Percentiles rank a stretch among this genome's conserved stretches.
Conservation (phyloP, 2,888 invertebrate genomes). For the Drosophila siamana region DNA sequence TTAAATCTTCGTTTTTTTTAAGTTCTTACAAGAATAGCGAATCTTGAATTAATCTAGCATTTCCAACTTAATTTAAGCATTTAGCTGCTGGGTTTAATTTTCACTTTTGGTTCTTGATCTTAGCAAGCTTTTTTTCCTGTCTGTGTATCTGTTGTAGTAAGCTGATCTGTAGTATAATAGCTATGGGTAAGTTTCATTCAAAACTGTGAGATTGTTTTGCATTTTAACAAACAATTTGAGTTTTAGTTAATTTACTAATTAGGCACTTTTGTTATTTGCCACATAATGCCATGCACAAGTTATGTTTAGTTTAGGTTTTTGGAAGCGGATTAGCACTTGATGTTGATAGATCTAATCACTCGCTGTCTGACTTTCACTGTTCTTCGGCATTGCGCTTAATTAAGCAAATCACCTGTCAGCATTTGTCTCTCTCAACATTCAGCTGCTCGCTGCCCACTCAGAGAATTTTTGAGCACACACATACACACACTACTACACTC, state of each 20-base stretch:
- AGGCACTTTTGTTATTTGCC: not conserved
- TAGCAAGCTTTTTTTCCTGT: no score
- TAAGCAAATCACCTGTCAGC: constrained; percentile 57
- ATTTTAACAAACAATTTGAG: not conserved
- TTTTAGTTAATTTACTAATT: not conserved
- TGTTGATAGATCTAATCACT: constrained; percentile 14
- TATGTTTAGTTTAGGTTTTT: not conserved
- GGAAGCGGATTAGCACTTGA: constrained; percentile 15
- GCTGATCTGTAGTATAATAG: no score
- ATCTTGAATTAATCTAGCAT: no score
- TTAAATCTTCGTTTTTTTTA: no score
- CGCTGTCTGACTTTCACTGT: constrained; percentile 31
- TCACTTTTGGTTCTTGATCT: no score
- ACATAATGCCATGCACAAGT: not conserved
- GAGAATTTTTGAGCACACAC: no score
- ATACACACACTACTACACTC: no score
- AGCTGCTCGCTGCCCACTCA: constrained; percentile 27
- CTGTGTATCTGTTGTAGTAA: not conserved
- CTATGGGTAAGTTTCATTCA: no score
- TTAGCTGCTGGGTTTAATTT: no score
- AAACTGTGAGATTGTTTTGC: not conserved
- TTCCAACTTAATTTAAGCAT: no score
- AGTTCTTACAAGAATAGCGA: no score
- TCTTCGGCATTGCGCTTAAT: constrained; percentile 25
- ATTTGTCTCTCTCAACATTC: constrained; percentile 47